Evolutionary conservation across 2,113 vertebrate genomes (phyloP).

Genomic region (Pituophis catenifer): DNA sequence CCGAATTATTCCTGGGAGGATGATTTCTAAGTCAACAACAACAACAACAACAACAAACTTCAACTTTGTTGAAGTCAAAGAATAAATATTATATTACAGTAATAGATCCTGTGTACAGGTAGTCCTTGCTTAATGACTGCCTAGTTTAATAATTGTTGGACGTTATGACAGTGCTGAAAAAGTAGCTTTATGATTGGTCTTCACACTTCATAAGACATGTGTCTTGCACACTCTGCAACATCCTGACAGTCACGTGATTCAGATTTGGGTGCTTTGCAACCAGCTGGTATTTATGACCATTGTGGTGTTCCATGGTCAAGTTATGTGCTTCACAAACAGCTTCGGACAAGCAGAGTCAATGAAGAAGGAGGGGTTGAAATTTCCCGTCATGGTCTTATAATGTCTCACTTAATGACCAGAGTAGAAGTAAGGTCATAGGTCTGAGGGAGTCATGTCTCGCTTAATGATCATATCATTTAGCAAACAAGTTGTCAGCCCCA

Average conservation of each 20-base stretch:
- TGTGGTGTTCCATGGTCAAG: neutral
- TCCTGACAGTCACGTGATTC: neutral
- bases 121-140: neutral
- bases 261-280: neutral
- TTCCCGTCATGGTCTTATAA: neutral
- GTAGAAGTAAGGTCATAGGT: neutral
- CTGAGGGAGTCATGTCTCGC: neutral
- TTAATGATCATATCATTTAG: neutral
- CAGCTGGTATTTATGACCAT: neutral
- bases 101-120: neutral
- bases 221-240: neutral
- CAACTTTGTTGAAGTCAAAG: neutral
- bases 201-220: neutral
- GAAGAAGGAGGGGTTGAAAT: neutral
- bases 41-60: no score
- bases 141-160: neutral
- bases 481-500: neutral
- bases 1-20: neutral
- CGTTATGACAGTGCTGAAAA: neutral
- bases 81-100: neutral
- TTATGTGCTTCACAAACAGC: neutral
- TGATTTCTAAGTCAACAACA: neutral
- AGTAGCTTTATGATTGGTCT: neutral
- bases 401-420: neutral
- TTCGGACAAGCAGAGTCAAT: neutral